Percentiles rank a stretch among this genome's conserved stretches.
phyloP scores from a whole-genome alignment of 2,113 vertebrate genomes.

The Zingel zingel region DNA sequence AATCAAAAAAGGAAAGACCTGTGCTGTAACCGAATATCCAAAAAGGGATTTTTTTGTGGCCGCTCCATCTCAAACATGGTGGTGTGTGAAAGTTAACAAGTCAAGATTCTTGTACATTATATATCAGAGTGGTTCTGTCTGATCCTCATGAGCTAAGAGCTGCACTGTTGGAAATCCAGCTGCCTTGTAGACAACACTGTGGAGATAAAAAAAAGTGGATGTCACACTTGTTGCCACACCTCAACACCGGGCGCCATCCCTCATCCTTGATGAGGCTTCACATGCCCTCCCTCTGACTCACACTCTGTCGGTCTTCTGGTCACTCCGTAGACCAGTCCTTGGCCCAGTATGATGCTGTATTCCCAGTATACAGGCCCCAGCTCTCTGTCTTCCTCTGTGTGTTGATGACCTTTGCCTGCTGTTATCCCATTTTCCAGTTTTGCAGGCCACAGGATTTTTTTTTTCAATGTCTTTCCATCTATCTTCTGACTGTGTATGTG shows the following conservation, averaged over 20 bases:
- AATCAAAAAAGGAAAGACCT: neutral
- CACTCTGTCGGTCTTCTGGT: constrained; percentile 11
- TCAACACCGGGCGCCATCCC: constrained; percentile 6
- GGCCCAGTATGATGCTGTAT: constrained; percentile 14
- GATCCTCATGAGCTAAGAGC: constrained; percentile 7
- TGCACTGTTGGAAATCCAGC: constrained; percentile 22
- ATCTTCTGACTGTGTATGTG: neutral
- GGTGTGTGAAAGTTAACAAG: neutral
- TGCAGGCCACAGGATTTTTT: constrained; percentile 1
- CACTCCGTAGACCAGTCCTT: neutral
- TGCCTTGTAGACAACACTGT: constrained; percentile 17
- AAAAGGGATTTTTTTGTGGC: neutral
- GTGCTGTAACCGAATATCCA: neutral
- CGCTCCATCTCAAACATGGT: neutral
- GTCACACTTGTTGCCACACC: constrained; percentile 47
- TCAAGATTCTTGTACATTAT: constrained; percentile 5
- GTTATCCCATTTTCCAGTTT: constrained; percentile 33
- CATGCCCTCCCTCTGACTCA: constrained; percentile 18
- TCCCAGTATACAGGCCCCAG: constrained; percentile 4
- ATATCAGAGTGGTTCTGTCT: neutral
- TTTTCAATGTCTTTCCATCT: constrained; percentile 40
- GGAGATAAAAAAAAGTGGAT: constrained; percentile 12
- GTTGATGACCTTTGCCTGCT: constrained; percentile 37
- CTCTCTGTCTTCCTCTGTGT: neutral
- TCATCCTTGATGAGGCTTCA: constrained; percentile 24